Base-by-base conservation (phyloP, 1,140 invertebrate genomes). In the Phenacoccus solenopsis region DNA sequence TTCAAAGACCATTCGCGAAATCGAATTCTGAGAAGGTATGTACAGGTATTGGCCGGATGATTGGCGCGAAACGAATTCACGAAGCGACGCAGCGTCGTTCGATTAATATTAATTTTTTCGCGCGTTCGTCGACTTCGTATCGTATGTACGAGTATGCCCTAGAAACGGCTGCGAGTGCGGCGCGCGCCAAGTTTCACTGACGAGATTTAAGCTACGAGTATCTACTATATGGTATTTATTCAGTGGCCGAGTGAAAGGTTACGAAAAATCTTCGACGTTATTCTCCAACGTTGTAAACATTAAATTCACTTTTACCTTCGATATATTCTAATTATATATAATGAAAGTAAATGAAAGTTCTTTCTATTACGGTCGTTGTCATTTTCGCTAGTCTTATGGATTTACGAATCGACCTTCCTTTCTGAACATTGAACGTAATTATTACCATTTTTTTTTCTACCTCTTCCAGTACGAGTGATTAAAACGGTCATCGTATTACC, bases 281-380 rank as follows among this genome's bases (percentile, higher is more conserved):
- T 24, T 64, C 59, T 64, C 16, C 3, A 25, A 64, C 59, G 59
- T 64, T 5, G 59, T 64, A 64, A 64, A 64, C 59, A 64, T 64
- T 64, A 64, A 64, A 64, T 64, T 64, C 59, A 64, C 59, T 64
- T 64, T 64, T 64, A 64, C 59, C 59, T 64, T 64, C 59, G 59
- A 64, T 64, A 64, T 64, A 64, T 64, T 64, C 59, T 64, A 64
- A 64, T 64, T 64, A 64, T 64, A 64, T 64, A 64, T 64, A 64
- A 64, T 64, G 59, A 64, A 64, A 64, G 59, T 64, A 64, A 64
- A 64, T 64, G 59, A 64, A 64, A 64, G 59, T 64, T 64, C 22
- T 64, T 64, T 64, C 22, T 64, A 9, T 25, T 64, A 64, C 56
- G 4, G 56, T 64, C 25, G 22, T 64, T 64, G 59, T 64, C 59